These are phyloP conservation scores for Manduca sexta DNA, from an alignment of 1,140 invertebrate genomes.

Conservation along the genomic window DNA sequence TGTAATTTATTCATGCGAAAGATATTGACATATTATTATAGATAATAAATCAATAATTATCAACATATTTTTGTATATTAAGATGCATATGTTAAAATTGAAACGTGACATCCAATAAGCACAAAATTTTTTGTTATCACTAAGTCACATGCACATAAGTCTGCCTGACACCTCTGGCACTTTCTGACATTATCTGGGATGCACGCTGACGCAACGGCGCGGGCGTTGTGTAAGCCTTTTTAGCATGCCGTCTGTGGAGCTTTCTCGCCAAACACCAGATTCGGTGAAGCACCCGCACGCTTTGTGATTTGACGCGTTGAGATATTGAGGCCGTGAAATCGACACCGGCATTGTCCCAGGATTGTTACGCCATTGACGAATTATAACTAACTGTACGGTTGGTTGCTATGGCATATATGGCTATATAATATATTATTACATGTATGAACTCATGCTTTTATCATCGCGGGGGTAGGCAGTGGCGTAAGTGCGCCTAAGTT, in stretches of 20 bases:
- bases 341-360: slow-evolving; percentile 39
- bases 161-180: background rate
- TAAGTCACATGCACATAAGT: too few relatives aligned
- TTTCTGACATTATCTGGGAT: slow-evolving; percentile 16
- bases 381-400: slow-evolving; percentile 2
- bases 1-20: too few relatives aligned
- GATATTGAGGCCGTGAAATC: slow-evolving; percentile 47
- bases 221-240: slow-evolving; percentile 52
- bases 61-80: too few relatives aligned
- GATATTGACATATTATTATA: too few relatives aligned
- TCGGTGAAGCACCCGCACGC: slow-evolving; percentile 46
- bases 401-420: too few relatives aligned
- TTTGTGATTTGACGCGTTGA: slow-evolving; percentile 22
- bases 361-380: slow-evolving; percentile 44
- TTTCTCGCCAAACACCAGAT: slow-evolving; percentile 44
- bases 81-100: background rate
- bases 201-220: slow-evolving; percentile 30
- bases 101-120: background rate
- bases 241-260: slow-evolving; percentile 53
- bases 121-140: background rate
- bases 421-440: too few relatives aligned
- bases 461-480: too few relatives aligned
- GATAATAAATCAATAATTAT: too few relatives aligned
- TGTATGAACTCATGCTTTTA: too few relatives aligned
- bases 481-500: too few relatives aligned